phyloP scores from a whole-genome alignment of 1,140 invertebrate species.

The Drosophila funebris region DNA sequence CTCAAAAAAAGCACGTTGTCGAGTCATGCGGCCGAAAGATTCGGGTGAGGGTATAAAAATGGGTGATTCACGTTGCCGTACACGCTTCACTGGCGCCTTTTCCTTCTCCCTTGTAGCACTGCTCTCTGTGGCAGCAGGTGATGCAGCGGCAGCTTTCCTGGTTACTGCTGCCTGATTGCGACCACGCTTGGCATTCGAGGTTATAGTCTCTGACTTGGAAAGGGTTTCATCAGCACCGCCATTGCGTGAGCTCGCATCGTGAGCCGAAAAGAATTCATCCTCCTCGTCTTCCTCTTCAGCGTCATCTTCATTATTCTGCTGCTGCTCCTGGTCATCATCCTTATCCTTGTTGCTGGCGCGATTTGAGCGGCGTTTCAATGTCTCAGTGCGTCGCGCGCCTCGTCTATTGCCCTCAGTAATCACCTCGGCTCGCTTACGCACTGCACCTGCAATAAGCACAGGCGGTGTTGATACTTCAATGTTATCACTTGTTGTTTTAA shows the following conservation, averaged over 20 bases:
- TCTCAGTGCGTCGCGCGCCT: slow-evolving; percentile 47
- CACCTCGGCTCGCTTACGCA: slow-evolving; percentile 85
- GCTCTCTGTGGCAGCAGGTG: slow-evolving; percentile 15
- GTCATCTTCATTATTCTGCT: slow-evolving; percentile 10
- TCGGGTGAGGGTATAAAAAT: slow-evolving; percentile 82
- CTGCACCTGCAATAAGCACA: slow-evolving; percentile 83
- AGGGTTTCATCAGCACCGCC: slow-evolving; percentile 49
- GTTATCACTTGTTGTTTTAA: slow-evolving; percentile 64
- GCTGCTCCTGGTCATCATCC: slow-evolving; percentile 29
- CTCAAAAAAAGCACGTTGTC: slow-evolving; percentile 81
- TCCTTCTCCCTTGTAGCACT: slow-evolving; percentile 27
- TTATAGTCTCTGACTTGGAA: slow-evolving; percentile 48
- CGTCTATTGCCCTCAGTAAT: slow-evolving; percentile 67
- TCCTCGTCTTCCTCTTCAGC: slow-evolving; percentile 58
- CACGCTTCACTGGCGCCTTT: slow-evolving; percentile 65
- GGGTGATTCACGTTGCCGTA: slow-evolving; percentile 74
- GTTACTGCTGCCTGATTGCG: slow-evolving; percentile 32
- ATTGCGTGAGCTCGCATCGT: slow-evolving; percentile 69
- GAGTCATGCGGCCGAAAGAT: slow-evolving; percentile 77
- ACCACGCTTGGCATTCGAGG: slow-evolving; percentile 39
- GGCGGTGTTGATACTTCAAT: slow-evolving; percentile 19
- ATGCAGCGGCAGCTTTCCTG: slow-evolving; percentile 39
- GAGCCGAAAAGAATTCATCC: slow-evolving; percentile 74
- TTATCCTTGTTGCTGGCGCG: slow-evolving; percentile 62
- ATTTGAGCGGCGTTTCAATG: slow-evolving; percentile 68